Conservation (phyloP, 2,888 invertebrate genomes). For the Lydus trimaculatus region DNA sequence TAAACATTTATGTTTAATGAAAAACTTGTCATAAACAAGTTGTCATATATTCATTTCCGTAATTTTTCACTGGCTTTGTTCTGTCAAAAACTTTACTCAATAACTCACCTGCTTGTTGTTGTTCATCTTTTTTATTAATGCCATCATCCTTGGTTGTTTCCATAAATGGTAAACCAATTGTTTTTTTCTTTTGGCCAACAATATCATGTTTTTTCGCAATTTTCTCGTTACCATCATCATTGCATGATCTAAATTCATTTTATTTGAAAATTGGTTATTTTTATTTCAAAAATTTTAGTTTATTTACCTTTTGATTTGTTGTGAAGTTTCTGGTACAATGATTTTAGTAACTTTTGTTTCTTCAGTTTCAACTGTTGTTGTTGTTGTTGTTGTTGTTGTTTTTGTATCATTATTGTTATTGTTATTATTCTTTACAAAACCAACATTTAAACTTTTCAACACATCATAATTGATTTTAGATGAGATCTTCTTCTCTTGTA, state of each 20-base stretch:
- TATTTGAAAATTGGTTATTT: too few relatives aligned
- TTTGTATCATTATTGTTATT: slow-evolving; percentile 33
- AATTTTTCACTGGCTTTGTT: neutral
- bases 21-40: neutral
- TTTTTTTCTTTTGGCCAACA: slow-evolving; percentile 6
- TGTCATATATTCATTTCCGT: neutral
- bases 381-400: neutral
- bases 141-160: slow-evolving; percentile 22
- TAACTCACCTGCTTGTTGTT: slow-evolving; percentile 26
- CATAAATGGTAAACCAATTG: slow-evolving; percentile 27
- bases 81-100: slow-evolving; percentile 6
- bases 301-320: neutral
- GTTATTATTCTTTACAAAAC: slow-evolving; percentile 50
- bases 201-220: neutral
- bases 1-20: neutral
- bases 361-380: neutral
- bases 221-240: neutral
- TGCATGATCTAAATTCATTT: neutral
- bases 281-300: too few relatives aligned
- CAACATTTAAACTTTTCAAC: slow-evolving; percentile 76
- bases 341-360: neutral
- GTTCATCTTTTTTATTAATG: slow-evolving; percentile 24
- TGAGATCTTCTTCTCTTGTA: slow-evolving; percentile 95
- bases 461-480: slow-evolving; percentile 98
- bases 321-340: neutral